phyloP scores from a whole-genome alignment of 2,888 invertebrate species.

The Campoletis raptor region DNA sequence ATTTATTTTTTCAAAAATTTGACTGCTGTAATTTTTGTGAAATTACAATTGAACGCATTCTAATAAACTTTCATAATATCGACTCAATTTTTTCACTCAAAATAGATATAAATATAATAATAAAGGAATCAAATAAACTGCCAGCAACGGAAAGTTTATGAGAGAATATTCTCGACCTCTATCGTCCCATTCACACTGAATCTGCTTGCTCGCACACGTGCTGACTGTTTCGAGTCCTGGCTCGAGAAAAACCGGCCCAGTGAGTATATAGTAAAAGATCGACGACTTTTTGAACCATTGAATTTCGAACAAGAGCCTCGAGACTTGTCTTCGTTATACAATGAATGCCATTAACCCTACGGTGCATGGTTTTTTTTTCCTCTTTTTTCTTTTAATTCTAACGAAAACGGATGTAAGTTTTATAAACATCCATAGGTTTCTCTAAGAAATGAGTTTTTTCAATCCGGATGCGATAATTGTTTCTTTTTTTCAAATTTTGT shows the following conservation, averaged over 20 bases:
- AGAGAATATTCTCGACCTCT: slow-evolving; percentile 14
- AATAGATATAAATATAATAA: neutral
- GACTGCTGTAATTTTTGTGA: neutral
- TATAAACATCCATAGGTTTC: neutral
- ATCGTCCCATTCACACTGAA: neutral
- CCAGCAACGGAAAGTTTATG: slow-evolving; percentile 8
- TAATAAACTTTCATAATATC: neutral
- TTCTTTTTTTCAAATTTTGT: neutral
- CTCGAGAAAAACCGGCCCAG: slow-evolving; percentile 49
- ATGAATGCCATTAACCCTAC: slow-evolving; percentile 16
- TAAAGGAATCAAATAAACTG: neutral
- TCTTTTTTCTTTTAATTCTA: neutral
- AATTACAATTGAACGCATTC: neutral
- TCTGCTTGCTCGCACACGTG: slow-evolving; percentile 1
- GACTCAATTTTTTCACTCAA: neutral
- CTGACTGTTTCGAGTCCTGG: slow-evolving; percentile 15
- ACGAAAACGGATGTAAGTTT: neutral
- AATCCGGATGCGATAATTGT: neutral
- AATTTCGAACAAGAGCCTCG: slow-evolving; percentile 27
- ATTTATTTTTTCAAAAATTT: neutral
- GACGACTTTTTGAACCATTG: slow-evolving; percentile 41
- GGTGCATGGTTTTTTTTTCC: neutral
- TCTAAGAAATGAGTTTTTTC: neutral
- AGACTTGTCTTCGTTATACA: neutral
- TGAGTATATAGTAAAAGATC: slow-evolving; percentile 17